Evolutionary conservation across 2,888 invertebrate genomes (phyloP), one percentile per base, ranked within the genome.

Genomic region (Agapetus fuscipes): DNA sequence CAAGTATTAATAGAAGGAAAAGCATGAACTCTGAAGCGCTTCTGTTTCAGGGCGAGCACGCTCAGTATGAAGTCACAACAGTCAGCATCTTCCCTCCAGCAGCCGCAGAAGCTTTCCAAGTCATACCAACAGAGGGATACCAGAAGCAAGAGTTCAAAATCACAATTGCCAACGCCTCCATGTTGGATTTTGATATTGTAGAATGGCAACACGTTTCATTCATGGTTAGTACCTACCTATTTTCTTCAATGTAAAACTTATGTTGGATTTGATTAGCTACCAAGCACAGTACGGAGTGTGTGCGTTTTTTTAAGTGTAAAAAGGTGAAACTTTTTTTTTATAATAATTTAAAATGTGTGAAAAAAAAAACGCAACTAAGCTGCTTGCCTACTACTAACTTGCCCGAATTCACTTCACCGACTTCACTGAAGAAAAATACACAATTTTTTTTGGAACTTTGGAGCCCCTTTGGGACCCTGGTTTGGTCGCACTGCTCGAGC

Each of bases 111-210:
- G 76, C 77, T 0, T 80, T 80, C 57, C 60, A 70, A 51, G 60
- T 80, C 10, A 70, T 77, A 13, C 80, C 80, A 0, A 59, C 57
- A 17, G 61, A 63, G 3, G 80, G 78, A 10, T 80, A 79, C 56
- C 75, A 77, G 53, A 53, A 59, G 3, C 72, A 72, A 43, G 58
- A 60, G 30, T 77, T 79, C 54, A 65, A 69, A 17, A 62, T 80
- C 54, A 70, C 70, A 7, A 74, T 80, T 2, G 49, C 56, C 2
- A 59, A 77, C 54, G 66, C 72, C 41, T 52, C 53, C 3, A 57
- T 66, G 52, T 59, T 81, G 13, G 79, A 81, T 53, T 81, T 62
- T 51, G 80, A 79, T 54, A 60, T 67, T 17, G 48, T 52, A 1
- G 51, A 56, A 2, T 78, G 74, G 65, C 65, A 45, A 44, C 48